Evolutionary conservation across 2,888 invertebrate genomes (phyloP).

Genomic region (Hyppa rectilinea): DNA sequence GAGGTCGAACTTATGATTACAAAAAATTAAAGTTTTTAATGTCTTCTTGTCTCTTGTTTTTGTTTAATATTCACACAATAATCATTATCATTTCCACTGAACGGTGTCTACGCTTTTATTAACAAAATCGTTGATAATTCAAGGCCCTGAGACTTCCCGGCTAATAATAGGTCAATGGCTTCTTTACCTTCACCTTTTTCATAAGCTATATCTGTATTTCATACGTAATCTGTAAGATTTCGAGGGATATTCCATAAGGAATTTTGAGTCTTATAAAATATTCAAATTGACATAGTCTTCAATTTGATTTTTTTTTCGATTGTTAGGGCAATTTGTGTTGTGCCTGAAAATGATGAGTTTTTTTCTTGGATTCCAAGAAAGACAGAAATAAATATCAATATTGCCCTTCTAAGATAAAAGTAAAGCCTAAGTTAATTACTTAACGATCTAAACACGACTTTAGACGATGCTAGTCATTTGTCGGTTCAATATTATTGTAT

Average conservation of each 20-base stretch:
- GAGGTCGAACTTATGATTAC: conserved; percentile 58
- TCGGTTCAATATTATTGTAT: background rate
- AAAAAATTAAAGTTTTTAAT: conserved; percentile 42
- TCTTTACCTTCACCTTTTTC: conserved; percentile 38
- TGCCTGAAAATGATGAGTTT: background rate
- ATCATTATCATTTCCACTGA: conserved; percentile 50
- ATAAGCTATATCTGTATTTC: background rate
- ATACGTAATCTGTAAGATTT: background rate
- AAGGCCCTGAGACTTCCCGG: conserved; percentile 43
- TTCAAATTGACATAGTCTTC: too few relatives aligned
- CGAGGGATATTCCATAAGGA: background rate
- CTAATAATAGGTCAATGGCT: conserved; percentile 22
- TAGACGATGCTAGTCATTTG: background rate
- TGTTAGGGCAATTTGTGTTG: too few relatives aligned
- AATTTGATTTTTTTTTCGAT: too few relatives aligned
- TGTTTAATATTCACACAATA: conserved; percentile 60
- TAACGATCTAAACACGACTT: background rate
- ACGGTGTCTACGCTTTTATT: conserved; percentile 56
- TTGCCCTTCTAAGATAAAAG: too few relatives aligned
- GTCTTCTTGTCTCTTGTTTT: conserved; percentile 38
- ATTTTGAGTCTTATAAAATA: too few relatives aligned
- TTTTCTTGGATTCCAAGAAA: background rate
- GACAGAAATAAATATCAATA: background rate
- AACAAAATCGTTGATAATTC: conserved; percentile 50
- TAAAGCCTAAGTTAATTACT: background rate